Evolutionary conservation across 2,888 invertebrate species (phyloP), one percentile per base, ranked within the genome.

Genomic region (Dastarcus helophoroides): DNA sequence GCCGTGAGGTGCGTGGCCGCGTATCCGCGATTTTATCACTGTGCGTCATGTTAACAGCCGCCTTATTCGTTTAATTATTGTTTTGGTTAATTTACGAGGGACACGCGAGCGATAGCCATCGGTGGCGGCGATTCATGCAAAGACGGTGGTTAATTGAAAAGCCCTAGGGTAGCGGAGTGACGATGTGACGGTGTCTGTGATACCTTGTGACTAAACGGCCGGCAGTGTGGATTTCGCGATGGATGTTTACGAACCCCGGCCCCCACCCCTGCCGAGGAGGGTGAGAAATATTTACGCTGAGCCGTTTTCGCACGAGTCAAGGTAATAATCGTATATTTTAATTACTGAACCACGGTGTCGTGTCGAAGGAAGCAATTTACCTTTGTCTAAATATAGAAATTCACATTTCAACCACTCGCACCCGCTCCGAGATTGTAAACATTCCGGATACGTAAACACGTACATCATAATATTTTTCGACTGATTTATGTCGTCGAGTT

Each of bases 241-340:
- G 74, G 67, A 74, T 70, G 70, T 69, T 65, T 66, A 71, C 68
- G 67, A 71, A 29, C 70, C 73, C 39, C 68, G 73, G 43, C 73
- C 74, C 43, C 74, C 74, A 39, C 68, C 74, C 44, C 66, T 74
- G 40, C 69, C 73, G 37, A 64, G 74, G 40, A 70, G 72, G 54
- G 69, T 73, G 49, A 62, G 73, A 54, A 73, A 74, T 58, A 74
- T 74, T 59, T 74, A 74, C 50, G 73, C 74, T 22, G 74, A 74
- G 52, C 75, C 74, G 47, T 74, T 73, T 62, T 68, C 71, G 43
- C 73, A 74, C 53, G 61, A 63, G 42, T 53, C 54, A 47, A 63
- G 61, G 61, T 61, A 60, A 50, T 33, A 9, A 9, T 30, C 29
- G 29, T 33, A 22, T 23, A 26, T 26, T 25, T 19, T 25, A 11